phyloP scores from a whole-genome alignment of 2,888 invertebrate species.

The Smittia sp. region DNA sequence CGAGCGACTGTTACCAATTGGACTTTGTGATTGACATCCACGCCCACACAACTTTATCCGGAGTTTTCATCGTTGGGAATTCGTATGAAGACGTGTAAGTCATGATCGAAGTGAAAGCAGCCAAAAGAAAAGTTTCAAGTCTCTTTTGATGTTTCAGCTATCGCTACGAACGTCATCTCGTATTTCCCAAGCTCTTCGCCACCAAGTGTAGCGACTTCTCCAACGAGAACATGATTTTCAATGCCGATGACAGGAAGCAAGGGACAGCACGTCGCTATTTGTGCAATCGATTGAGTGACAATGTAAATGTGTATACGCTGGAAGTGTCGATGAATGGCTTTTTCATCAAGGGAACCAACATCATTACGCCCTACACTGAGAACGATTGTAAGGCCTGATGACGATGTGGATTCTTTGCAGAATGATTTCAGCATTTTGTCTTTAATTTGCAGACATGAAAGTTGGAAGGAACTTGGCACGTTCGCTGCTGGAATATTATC shows the following conservation, averaged over 20 bases:
- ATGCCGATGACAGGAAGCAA: slow-evolving; percentile 79
- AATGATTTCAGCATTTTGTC: slow-evolving; percentile 26
- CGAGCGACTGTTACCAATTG: slow-evolving; percentile 60
- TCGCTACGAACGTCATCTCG: slow-evolving; percentile 90
- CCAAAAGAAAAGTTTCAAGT: too few species aligned
- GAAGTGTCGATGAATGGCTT: slow-evolving; percentile 71
- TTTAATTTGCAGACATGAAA: slow-evolving; percentile 49
- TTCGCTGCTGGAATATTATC: slow-evolving; percentile 78
- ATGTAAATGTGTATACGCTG: slow-evolving; percentile 80
- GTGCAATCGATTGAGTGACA: slow-evolving; percentile 70
- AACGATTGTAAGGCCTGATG: slow-evolving; percentile 90
- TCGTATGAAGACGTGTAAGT: slow-evolving; percentile 77
- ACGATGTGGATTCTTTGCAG: slow-evolving; percentile 7
- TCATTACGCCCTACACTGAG: slow-evolving; percentile 83
- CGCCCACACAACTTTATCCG: slow-evolving; percentile 86
- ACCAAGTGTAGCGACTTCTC: slow-evolving; percentile 88
- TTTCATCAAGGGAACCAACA: slow-evolving; percentile 65
- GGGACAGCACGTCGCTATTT: slow-evolving; percentile 85
- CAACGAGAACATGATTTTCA: slow-evolving; percentile 83
- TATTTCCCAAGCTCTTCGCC: slow-evolving; percentile 88
- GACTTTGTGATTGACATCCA: slow-evolving; percentile 96
- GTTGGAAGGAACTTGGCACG: slow-evolving; percentile 73
- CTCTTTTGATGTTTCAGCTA: slow-evolving; percentile 46
- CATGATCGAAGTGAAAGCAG: too few species aligned
- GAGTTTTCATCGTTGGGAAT: slow-evolving; percentile 93